Evolutionary conservation across 2,797 vertebrate species (phyloP).

Genomic region (Protonibea diacanthus): DNA sequence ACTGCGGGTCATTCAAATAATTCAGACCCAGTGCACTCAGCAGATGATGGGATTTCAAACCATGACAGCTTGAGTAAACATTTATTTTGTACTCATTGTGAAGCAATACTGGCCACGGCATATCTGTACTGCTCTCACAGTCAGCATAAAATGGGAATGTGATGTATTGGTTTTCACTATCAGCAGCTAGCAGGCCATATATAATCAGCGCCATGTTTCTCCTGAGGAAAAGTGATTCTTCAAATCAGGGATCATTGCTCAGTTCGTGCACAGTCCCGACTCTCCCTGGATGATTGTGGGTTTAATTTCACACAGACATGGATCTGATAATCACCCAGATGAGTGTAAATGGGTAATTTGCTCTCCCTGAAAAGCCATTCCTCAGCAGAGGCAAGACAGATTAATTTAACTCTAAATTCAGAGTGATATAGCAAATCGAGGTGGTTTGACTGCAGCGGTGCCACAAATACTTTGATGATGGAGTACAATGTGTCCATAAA

Average conservation of each 20-base stretch:
- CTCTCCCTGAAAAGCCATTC: slow-evolving; percentile 29
- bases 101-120: slow-evolving; percentile 21
- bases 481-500: slow-evolving; percentile 2
- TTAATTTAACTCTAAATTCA: slow-evolving; percentile 46
- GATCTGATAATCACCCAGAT: slow-evolving; percentile 59
- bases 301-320: slow-evolving; percentile 60
- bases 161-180: slow-evolving; percentile 58
- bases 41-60: slow-evolving; percentile 66
- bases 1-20: slow-evolving; percentile 28
- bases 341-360: slow-evolving; percentile 58
- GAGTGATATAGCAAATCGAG: neutral
- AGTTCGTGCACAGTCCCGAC: slow-evolving; percentile 41
- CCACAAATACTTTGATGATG: neutral
- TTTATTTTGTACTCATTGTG: slow-evolving; percentile 61
- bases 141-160: slow-evolving; percentile 62
- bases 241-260: slow-evolving; percentile 39
- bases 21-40: slow-evolving; percentile 47
- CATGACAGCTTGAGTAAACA: slow-evolving; percentile 56
- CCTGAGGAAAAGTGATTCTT: slow-evolving; percentile 56
- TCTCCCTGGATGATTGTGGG: slow-evolving; percentile 27
- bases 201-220: slow-evolving; percentile 57
- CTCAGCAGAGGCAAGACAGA: slow-evolving; percentile 35
- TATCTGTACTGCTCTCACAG: slow-evolving; percentile 9
- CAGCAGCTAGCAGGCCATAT: slow-evolving; percentile 55
- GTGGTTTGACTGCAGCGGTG: neutral